Base-by-base conservation (phyloP, 35 echinoderm and acorn worm species). In the Nesometra sesokonis region DNA sequence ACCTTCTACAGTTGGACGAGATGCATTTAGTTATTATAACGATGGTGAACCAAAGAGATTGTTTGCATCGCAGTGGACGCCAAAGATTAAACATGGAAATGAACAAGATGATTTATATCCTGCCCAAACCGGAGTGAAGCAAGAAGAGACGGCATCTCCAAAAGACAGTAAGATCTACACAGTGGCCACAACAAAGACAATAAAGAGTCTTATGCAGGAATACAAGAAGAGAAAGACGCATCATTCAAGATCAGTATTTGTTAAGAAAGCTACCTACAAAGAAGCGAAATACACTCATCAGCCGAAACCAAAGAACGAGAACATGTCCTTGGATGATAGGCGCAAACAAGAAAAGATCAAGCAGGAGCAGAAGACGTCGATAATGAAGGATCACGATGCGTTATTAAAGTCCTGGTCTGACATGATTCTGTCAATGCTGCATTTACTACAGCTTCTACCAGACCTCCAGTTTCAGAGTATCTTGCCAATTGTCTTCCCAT, bases 131-230 rank as follows among this genome's bases (percentile, higher is more conserved):
- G 36, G 46, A 94, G 76, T 89, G 36, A 46, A 47, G 32, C 13
- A 89, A 78, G 84, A 89, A 82, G 89, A 40, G 23, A 27, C 32
- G 32, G 0, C 67, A 82, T 43, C 47, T 35, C 29, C 33, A 52
- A 85, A 93, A 77, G 92, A 93, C 52, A 85, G 57, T 30, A 88
- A 90, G 38, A 29, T 99, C 43, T 99, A 99, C 77, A 93, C 92
- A 0, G 88, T 99, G 0, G 96, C 96, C 0, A 94, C 96, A 30
- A 94, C 90, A 34, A 99, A 94, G 77, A 93, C 96, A 35, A 99
- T 99, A 85, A 99, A 99, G 86, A 99, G 96, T 83, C 86, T 99
- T 52, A 99, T 99, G 96, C 92, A 94, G 82, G 96, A 99, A 89
- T 99, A 99, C 88, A 99, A 99, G 86, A 99, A 88, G 83, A 79